A percentile compares a stretch with the other conserved stretches of the same genome.
Evolutionary conservation across 2,797 vertebrate species (phyloP).

Genomic region (Sebastes diploproa): DNA sequence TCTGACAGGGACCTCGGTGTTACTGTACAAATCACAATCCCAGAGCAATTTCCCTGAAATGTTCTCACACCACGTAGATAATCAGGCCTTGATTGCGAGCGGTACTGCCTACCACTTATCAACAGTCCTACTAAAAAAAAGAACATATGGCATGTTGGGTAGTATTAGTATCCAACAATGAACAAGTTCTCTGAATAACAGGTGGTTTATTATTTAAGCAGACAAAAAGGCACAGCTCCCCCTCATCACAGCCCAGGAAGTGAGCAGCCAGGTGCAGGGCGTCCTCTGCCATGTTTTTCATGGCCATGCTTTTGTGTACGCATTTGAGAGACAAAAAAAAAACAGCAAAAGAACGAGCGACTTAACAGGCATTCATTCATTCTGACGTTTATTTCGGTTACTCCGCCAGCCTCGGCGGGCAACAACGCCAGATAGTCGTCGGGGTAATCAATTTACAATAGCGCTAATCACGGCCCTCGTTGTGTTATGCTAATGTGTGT

Average conservation of each 20-base stretch:
- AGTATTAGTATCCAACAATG: constrained; percentile 24
- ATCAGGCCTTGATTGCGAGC: constrained; percentile 54
- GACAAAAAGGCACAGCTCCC: constrained; percentile 35
- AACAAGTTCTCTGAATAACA: constrained; percentile 31
- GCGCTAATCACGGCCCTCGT: constrained; percentile 35
- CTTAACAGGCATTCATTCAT: constrained; percentile 22
- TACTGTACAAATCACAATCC: constrained; percentile 15
- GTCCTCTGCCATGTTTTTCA: not conserved
- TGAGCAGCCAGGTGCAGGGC: constrained; percentile 27
- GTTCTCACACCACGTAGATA: constrained; percentile 45
- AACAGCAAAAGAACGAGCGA: not conserved
- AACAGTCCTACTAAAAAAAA: constrained; percentile 13
- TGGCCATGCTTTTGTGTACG: not conserved
- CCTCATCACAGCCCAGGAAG: constrained; percentile 20
- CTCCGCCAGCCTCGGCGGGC: constrained; percentile 14
- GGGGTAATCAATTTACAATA: constrained; percentile 36
- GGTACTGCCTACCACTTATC: constrained; percentile 21
- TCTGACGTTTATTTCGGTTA: not conserved
- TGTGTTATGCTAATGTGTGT: not conserved
- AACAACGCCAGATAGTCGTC: not conserved
- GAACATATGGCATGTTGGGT: not conserved
- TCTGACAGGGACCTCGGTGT: constrained; percentile 8
- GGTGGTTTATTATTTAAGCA: constrained; percentile 61
- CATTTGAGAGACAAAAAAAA: not conserved
- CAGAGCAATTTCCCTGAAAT: constrained; percentile 41